Evolutionary conservation across 2,113 vertebrate species (phyloP).

Genomic region (Hippocampus barbouri): DNA sequence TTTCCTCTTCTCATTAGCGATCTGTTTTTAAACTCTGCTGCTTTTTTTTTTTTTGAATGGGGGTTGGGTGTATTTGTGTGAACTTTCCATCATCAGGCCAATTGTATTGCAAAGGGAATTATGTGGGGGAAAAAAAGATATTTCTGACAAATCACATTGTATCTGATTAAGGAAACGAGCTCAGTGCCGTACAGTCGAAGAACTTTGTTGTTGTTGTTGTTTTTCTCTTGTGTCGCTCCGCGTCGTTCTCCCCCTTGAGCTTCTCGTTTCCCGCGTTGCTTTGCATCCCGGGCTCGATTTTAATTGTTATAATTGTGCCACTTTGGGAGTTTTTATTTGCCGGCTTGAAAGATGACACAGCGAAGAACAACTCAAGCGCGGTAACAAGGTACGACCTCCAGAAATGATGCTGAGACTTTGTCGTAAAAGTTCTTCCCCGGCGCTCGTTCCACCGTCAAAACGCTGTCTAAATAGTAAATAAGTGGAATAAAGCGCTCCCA

Average conservation of each 20-base stretch:
- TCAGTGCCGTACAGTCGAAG: slow-evolving; percentile 37
- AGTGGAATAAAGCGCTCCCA: slow-evolving; percentile 38
- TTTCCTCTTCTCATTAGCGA: slow-evolving; percentile 68
- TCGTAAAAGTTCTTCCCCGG: slow-evolving; percentile 39
- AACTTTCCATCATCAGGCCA: slow-evolving; percentile 41
- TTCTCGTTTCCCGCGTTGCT: not conserved
- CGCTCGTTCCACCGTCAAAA: slow-evolving; percentile 33
- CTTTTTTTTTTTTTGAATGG: slow-evolving; percentile 35
- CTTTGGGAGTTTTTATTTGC: slow-evolving; percentile 42
- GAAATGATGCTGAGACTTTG: slow-evolving; percentile 3
- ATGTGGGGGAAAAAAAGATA: slow-evolving; percentile 65
- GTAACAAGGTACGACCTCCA: slow-evolving; percentile 18
- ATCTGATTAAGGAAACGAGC: slow-evolving; percentile 67
- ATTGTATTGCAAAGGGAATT: slow-evolving; percentile 68
- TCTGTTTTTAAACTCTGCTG: slow-evolving; percentile 55
- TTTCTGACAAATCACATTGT: slow-evolving; percentile 65
- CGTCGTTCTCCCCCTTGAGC: not conserved
- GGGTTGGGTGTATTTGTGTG: not conserved
- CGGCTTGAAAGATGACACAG: not conserved
- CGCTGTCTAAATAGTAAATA: slow-evolving; percentile 48
- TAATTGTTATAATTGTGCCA: slow-evolving; percentile 61
- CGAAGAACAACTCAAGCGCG: not conserved
- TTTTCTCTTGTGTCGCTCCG: slow-evolving; percentile 36
- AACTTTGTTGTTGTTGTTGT: slow-evolving; percentile 59
- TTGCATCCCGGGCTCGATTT: slow-evolving; percentile 35